Evolutionary conservation across 1,140 invertebrate genomes (phyloP).

Genomic region (Oreohelix idahoensis): DNA sequence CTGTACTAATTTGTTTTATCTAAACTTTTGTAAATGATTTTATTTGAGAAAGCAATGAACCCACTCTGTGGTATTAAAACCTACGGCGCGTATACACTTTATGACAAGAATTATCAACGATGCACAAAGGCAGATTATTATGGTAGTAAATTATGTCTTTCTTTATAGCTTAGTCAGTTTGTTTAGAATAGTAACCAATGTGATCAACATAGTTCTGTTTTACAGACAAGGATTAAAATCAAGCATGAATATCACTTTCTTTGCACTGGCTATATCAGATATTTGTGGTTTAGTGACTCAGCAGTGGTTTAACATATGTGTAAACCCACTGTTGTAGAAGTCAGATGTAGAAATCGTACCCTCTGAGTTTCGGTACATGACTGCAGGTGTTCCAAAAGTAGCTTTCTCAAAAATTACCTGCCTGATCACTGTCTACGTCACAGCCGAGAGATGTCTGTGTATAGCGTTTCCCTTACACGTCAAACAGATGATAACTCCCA

Average conservation of each 20-base stretch:
- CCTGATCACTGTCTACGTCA: background rate
- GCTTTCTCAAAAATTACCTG: background rate
- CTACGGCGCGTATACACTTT: no score
- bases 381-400: background rate
- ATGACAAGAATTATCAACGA: background rate
- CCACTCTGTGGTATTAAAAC: no score
- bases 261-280: constrained; percentile 3
- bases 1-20: no score
- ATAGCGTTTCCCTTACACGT: background rate
- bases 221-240: background rate
- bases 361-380: background rate
- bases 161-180: background rate
- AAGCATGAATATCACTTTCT: constrained; percentile 9
- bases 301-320: background rate
- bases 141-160: background rate
- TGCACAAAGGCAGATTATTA: background rate
- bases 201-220: background rate
- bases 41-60: no score
- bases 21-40: no score
- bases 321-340: background rate
- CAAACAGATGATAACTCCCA: background rate
- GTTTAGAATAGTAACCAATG: background rate
- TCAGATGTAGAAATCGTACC: background rate
- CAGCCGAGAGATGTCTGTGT: constrained; percentile 19
- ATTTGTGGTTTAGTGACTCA: background rate